Conservation (phyloP, 2,888 invertebrate species). For the Nephrotoma flavescens region DNA sequence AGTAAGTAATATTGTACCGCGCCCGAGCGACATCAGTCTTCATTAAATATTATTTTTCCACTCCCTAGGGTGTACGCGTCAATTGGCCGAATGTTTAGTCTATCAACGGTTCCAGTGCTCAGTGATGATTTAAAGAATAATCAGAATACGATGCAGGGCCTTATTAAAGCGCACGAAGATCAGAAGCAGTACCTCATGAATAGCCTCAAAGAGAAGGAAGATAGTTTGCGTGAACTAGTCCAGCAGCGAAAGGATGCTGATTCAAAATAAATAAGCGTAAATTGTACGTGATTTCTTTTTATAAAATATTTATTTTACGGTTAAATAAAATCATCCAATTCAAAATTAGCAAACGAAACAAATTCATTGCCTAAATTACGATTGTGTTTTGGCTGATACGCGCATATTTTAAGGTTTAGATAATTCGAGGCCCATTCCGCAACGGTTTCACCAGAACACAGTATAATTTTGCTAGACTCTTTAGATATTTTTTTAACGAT, state of each 20-base stretch:
- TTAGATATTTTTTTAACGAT: constrained; percentile 62
- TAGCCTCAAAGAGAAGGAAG: constrained; percentile 64
- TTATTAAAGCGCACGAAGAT: constrained; percentile 52
- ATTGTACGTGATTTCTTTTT: not conserved
- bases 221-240: constrained; percentile 66
- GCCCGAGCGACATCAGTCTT: not conserved
- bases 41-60: not conserved
- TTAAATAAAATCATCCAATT: constrained; percentile 37
- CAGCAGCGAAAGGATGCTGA: constrained; percentile 43
- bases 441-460: constrained; percentile 79
- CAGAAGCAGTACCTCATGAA: constrained; percentile 60
- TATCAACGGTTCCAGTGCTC: constrained; percentile 46
- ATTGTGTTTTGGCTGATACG: constrained; percentile 66
- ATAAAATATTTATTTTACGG: not conserved
- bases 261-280: constrained; percentile 7
- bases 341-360: constrained; percentile 78
- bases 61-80: constrained; percentile 32
- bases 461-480: constrained; percentile 14
- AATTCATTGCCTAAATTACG: constrained; percentile 91
- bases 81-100: constrained; percentile 67
- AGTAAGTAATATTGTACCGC: constrained; percentile 15
- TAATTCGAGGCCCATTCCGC: constrained; percentile 47
- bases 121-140: constrained; percentile 43
- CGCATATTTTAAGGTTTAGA: constrained; percentile 46
- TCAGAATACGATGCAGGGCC: constrained; percentile 43